Percentiles rank a stretch among this genome's conserved stretches.
These are phyloP conservation scores for Tangara arthus DNA, from an alignment of 2,797 vertebrate species.

Conservation along the genomic window DNA sequence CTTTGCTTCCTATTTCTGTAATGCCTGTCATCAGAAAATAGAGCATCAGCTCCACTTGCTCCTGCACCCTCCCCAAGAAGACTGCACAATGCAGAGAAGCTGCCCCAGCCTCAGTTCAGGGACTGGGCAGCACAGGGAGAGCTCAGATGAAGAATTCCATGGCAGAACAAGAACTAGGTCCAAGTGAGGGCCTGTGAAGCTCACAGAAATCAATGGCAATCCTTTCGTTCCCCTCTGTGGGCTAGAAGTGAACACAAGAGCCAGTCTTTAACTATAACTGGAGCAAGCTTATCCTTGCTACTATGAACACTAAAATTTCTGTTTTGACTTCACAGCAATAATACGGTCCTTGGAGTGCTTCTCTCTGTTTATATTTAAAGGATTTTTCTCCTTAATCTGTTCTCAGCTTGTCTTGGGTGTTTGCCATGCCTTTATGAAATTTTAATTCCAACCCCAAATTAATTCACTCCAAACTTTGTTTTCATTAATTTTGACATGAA, in stretches of 20 bases:
- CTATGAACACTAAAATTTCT: not conserved
- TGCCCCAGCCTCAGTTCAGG: not conserved
- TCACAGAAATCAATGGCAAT: not conserved
- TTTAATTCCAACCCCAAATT: not conserved
- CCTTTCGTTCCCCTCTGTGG: not conserved
- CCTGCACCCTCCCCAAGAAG: not conserved
- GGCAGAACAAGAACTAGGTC: not conserved
- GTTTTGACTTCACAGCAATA: not conserved
- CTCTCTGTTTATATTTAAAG: constrained; percentile 39
- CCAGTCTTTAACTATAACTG: not conserved
- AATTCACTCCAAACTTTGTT: constrained; percentile 33
- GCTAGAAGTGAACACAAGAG: not conserved
- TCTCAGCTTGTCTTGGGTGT: constrained; percentile 32
- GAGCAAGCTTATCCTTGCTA: not conserved
- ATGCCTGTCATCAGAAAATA: not conserved
- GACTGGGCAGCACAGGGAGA: not conserved
- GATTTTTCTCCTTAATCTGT: constrained; percentile 6
- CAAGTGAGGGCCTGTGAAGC: not conserved
- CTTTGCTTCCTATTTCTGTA: not conserved
- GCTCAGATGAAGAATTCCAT: not conserved
- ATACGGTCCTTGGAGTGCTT: constrained; percentile 7
- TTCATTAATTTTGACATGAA: constrained; percentile 11
- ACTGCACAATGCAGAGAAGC: not conserved
- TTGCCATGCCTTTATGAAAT: constrained; percentile 31
- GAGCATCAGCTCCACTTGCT: not conserved